Percentiles rank a stretch among this genome's conserved stretches.
Conservation (phyloP, 2,113 vertebrate species). For the Athene noctua region DNA sequence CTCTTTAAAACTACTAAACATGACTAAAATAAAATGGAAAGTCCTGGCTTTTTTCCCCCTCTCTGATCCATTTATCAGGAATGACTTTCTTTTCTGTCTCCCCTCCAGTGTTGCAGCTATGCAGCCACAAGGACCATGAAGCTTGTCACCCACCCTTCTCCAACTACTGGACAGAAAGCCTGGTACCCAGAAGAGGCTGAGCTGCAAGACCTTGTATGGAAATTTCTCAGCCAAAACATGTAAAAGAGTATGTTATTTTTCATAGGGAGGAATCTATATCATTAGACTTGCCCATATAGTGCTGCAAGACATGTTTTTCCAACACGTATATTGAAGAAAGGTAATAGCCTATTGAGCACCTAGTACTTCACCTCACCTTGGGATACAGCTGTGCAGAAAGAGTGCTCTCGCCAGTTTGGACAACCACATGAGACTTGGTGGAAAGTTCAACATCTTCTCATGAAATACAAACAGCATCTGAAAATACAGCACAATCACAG, state of each 20-base stretch:
- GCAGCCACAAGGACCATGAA: neutral
- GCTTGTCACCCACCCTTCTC: neutral
- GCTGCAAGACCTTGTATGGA: neutral
- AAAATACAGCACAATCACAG: neutral
- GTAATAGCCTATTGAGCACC: neutral
- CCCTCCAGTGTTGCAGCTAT: neutral
- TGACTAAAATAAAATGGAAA: neutral
- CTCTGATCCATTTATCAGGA: neutral
- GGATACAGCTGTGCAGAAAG: neutral
- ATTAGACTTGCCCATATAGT: neutral
- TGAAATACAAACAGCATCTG: neutral
- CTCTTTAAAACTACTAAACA: neutral
- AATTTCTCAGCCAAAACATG: neutral
- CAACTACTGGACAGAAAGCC: neutral
- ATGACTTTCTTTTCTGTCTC: neutral
- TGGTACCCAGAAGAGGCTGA: neutral
- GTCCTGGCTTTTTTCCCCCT: rapidly evolving
- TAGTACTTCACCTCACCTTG: neutral
- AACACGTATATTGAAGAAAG: neutral
- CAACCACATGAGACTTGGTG: neutral
- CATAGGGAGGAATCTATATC: neutral
- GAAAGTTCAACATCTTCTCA: neutral
- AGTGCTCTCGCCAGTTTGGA: neutral
- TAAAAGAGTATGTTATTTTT: neutral
- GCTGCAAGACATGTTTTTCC: neutral